Percentiles rank a stretch among this genome's conserved stretches.
phyloP scores from a whole-genome alignment of 2,797 vertebrate species.

The Rhinichthys osculus region DNA sequence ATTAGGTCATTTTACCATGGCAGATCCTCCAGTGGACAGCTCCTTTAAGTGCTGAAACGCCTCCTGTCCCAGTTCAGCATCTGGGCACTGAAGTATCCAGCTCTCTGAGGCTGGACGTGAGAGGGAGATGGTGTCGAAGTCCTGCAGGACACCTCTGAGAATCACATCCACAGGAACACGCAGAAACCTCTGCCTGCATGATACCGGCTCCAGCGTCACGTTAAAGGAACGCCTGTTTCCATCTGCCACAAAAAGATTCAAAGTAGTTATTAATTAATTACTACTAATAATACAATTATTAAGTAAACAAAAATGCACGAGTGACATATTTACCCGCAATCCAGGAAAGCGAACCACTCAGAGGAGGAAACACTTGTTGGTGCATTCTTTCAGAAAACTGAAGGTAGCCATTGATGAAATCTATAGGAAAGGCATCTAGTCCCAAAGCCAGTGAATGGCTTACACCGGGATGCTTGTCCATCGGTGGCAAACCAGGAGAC shows the following conservation, averaged over 20 bases:
- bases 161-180: slow-evolving; percentile 77
- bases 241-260: slow-evolving; percentile 61
- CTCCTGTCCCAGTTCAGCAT: slow-evolving; percentile 47
- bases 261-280: no score
- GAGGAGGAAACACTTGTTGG: slow-evolving; percentile 79
- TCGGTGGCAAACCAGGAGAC: slow-evolving; percentile 61
- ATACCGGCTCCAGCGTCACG: slow-evolving; percentile 83
- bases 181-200: slow-evolving; percentile 77
- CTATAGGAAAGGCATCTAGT: slow-evolving; percentile 71
- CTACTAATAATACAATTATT: neutral
- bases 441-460: neutral
- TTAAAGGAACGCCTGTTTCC: slow-evolving; percentile 72
- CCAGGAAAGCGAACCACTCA: slow-evolving; percentile 77
- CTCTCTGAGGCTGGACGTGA: slow-evolving; percentile 74
- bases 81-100: slow-evolving; percentile 82
- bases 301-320: neutral
- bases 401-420: slow-evolving; percentile 81
- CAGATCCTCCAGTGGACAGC: slow-evolving; percentile 72
- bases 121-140: slow-evolving; percentile 74
- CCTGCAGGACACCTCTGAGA: slow-evolving; percentile 77
- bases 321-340: slow-evolving; percentile 69
- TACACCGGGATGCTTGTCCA: neutral
- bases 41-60: slow-evolving; percentile 76
- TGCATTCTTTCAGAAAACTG: slow-evolving; percentile 78
- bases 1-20: slow-evolving; percentile 79